A percentile compares a stretch with the other conserved stretches of the same genome.
These are phyloP conservation scores for Ecliptopera silaceata DNA, from an alignment of 2,888 invertebrate species.

Conservation along the genomic window DNA sequence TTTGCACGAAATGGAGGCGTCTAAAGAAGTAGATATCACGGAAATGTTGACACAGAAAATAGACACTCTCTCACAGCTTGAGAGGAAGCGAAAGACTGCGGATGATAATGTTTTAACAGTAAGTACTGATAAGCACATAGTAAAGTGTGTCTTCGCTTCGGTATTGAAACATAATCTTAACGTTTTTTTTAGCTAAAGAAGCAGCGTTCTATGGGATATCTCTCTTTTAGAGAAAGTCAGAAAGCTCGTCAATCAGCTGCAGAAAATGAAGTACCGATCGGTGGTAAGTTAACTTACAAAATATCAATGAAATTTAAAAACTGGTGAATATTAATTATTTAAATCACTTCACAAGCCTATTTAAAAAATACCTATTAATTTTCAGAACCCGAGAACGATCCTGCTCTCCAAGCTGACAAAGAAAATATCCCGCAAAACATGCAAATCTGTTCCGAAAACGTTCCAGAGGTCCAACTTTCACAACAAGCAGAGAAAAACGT, in stretches of 20 bases:
- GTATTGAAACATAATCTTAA: neutral
- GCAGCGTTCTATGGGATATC: conserved; percentile 46
- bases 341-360: neutral
- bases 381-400: conserved; percentile 31
- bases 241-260: conserved; percentile 25
- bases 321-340: too few relatives aligned
- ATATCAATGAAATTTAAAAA: too few relatives aligned
- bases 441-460: conserved; percentile 6
- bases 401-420: conserved; percentile 42
- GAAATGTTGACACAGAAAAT: conserved; percentile 63
- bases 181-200: conserved; percentile 54
- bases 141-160: neutral
- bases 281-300: conserved; percentile 35
- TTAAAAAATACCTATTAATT: neutral
- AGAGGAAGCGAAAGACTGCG: conserved; percentile 42
- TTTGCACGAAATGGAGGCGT: conserved; percentile 9
- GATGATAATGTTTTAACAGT: conserved; percentile 35
- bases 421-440: conserved; percentile 53
- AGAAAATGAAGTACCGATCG: conserved; percentile 16
- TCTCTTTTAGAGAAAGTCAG: conserved; percentile 48
- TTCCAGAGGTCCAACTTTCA: conserved; percentile 12
- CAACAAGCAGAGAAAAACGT: conserved; percentile 43
- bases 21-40: conserved; percentile 46
- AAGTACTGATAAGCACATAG: conserved; percentile 26
- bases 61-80: conserved; percentile 43